Evolutionary conservation across 2,113 vertebrate species (phyloP), one percentile per base, ranked within the genome.

Genomic region (Prionailurus bengalensis): DNA sequence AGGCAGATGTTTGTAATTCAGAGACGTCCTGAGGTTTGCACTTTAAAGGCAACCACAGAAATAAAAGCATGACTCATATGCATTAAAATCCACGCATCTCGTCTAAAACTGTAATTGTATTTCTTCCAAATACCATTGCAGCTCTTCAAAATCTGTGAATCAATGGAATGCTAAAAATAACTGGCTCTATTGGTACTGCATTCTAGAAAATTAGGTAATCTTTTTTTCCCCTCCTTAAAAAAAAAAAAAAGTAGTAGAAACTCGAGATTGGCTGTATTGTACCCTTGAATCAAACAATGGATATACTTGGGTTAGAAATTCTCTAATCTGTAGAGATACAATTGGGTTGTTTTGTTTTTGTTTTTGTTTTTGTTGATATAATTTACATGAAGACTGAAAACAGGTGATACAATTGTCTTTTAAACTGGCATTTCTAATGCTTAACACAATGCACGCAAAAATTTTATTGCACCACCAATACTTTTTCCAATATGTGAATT

Each of bases 121-220:
- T 95, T 94, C 71, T 91, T 89, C 80, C 79, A 96, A 97, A 90
- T 79, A 97, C 25, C 31, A 87, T 79, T 70, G 27, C 27, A 89
- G 71, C 14, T 95, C 61, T 96, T 93, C 29, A 97, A 95, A 93
- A 89, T 89, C 55, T 91, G 53, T 88, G 45, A 93, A 82, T 93
- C 86, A 95, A 51, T 36, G 48, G 65, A 92, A 97, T 92, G 92
- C 79, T 74, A 96, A 97, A 97, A 96, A 96, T 65, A 96, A 91
- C 53, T 65, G 68, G 13, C 27, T 13, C 58, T 94, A 70, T 33
- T 55, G 53, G 42, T 82, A 95, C 33, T 85, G 12, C 42, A 5
- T n/a, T 96, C n/a, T 79, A 93, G 45, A 96, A 95, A 93, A 80
- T 70, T 76, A 88, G 88, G 23, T 71, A 97, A 95, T 85, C 29